Evolutionary conservation across 2,113 vertebrate genomes (phyloP), one percentile per base, ranked within the genome.

Genomic region (Murina feae): DNA sequence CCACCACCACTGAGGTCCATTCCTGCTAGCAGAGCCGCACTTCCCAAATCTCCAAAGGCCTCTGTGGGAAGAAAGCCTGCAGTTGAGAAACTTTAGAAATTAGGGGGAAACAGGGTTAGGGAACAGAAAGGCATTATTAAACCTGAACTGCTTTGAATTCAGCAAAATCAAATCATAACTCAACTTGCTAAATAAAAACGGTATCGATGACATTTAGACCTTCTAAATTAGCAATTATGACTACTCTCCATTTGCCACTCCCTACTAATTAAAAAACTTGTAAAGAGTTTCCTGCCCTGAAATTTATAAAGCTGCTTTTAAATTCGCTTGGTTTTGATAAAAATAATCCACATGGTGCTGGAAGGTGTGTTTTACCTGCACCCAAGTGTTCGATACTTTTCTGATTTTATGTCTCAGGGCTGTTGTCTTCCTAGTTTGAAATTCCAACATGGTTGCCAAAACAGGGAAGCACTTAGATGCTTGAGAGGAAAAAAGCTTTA

Each of bases 301-400:
- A 32, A 95, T 91, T 89, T 79, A 86, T 69, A 92, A 92, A 89
- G 69, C 51, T 55, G 10, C 79, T 80, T 94, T 30, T 79, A 75
- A 71, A 80, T 86, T 65, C 44, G 28, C 39, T 65, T 94, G n/a
- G 39, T 72, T 89, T 79, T 65, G 30, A 79, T 72, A 58, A 55
- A 79, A 75, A 79, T 58, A 79, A 86, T 63, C 25, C 30, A 37
- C 60, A 75, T 53, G 18, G 47, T 65, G 39, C 75, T 47, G 65
- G 49, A 71, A 81, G 63, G 63, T 80, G 39, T 89, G 79, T 84
- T 91, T 91, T 58, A 89, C 75, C 80, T 84, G 30, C 16, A 44
- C 63, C 72, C 47, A 91, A 83, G 71, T 18, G 51, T 17, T 35
- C 3, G 1, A 39, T 25, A 65, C 55, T 39, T 42, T 69, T 83